Percentiles rank a stretch among this genome's conserved stretches.
Evolutionary conservation across 1,140 invertebrate genomes (phyloP).

Genomic region (Choristoneura fumiferana): DNA sequence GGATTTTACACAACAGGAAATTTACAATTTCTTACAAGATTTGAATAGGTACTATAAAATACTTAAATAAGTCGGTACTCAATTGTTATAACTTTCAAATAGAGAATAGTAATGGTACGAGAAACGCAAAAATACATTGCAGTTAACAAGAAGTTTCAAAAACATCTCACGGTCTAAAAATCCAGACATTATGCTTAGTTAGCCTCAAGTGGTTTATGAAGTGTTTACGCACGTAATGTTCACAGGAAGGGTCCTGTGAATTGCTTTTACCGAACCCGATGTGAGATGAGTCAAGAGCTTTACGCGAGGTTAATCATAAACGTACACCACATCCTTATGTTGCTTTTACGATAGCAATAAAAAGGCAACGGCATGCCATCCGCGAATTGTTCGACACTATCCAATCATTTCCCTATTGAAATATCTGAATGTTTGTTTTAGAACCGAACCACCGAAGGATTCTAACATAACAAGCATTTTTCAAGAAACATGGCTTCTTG

Average conservation of each 20-base stretch:
- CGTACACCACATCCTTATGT: conserved; percentile 6
- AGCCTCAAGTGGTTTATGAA: conserved; percentile 12
- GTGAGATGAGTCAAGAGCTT: conserved; percentile 12
- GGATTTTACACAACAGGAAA: too few species aligned
- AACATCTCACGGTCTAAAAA: too few species aligned
- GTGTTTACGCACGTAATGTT: conserved; percentile 2
- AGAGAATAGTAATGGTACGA: too few species aligned
- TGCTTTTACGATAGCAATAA: conserved; percentile 10
- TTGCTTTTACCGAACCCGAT: neutral
- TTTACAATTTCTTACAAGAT: too few species aligned
- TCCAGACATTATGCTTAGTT: neutral
- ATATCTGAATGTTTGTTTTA: conserved; percentile 31
- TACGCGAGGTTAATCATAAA: conserved; percentile 12
- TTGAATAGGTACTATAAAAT: too few species aligned
- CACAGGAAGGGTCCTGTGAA: conserved; percentile 8
- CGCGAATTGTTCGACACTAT: conserved; percentile 20
- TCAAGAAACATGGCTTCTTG: conserved; percentile 68
- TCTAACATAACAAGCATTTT: conserved; percentile 59
- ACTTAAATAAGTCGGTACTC: too few species aligned
- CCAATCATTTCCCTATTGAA: neutral
- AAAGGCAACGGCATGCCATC: neutral
- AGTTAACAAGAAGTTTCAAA: too few species aligned
- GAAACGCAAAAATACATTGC: too few species aligned
- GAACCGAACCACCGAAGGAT: conserved; percentile 66
- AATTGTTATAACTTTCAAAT: too few species aligned